Conservation (phyloP, 2,113 vertebrate species). For the Hypocryptadius cinnamomeus region DNA sequence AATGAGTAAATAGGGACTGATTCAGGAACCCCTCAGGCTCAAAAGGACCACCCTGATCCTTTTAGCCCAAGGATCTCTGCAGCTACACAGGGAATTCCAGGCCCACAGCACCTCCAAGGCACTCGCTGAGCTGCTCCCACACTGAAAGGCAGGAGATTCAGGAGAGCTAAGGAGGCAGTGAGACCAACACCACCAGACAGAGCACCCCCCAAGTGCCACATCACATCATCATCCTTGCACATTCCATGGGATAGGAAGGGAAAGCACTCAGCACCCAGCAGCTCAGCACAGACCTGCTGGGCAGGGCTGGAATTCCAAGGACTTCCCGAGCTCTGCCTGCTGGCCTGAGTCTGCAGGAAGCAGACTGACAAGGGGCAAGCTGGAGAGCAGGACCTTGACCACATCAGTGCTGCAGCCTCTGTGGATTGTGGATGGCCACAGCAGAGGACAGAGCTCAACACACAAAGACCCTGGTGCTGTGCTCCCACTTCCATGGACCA, state of each 20-base stretch:
- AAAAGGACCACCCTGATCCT: background rate
- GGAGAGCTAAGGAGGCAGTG: accelerated
- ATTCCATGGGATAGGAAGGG: background rate
- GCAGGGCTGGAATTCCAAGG: background rate
- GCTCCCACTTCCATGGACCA: background rate
- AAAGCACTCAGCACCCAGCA: background rate
- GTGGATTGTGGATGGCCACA: background rate
- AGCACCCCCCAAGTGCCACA: background rate
- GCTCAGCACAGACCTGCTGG: background rate
- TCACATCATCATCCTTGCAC: background rate
- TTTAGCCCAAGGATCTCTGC: background rate
- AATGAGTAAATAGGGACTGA: background rate
- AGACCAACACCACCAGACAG: background rate
- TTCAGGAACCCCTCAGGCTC: background rate
- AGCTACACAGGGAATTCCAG: background rate
- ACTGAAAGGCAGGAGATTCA: background rate
- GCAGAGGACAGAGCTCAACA: background rate
- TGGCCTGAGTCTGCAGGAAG: background rate
- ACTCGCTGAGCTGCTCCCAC: accelerated
- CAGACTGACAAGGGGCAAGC: background rate
- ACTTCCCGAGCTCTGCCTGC: background rate
- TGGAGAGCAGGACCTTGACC: background rate
- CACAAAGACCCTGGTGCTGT: accelerated
- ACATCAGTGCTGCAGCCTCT: background rate
- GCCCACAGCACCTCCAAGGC: background rate